Conservation (phyloP, 2,888 invertebrate species). For the Phaonia tiefii region DNA sequence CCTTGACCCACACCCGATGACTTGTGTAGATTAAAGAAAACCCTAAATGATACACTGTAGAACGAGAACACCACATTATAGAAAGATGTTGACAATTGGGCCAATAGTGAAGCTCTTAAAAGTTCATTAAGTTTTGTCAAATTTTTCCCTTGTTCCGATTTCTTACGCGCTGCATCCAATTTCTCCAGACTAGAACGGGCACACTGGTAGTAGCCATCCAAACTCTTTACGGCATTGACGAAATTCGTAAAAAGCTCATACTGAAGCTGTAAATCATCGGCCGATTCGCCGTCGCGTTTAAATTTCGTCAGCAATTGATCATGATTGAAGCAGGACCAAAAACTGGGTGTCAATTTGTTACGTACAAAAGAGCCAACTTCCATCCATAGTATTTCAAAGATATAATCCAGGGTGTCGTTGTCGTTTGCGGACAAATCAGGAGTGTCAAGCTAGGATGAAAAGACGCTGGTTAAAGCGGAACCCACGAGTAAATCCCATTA, state of each 20-base stretch:
- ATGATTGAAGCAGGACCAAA: constrained; percentile 76
- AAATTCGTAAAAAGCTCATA: constrained; percentile 74
- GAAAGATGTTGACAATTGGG: constrained; percentile 87
- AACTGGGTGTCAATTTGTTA: constrained; percentile 74
- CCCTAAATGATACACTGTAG: constrained; percentile 89
- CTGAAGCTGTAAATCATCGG: constrained; percentile 64
- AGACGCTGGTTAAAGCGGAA: neutral
- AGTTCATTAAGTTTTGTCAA: constrained; percentile 68
- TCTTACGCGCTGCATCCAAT: constrained; percentile 68
- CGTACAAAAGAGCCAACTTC: constrained; percentile 76
- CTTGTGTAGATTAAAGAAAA: constrained; percentile 82
- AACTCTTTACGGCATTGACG: constrained; percentile 75
- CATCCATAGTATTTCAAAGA: constrained; percentile 73
- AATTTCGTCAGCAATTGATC: constrained; percentile 21
- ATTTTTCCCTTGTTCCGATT: constrained; percentile 64
- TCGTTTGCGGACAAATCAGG: constrained; percentile 58
- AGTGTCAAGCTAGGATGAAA: constrained; percentile 40
- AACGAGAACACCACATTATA: constrained; percentile 87
- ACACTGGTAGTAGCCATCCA: constrained; percentile 73
- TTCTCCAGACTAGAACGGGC: constrained; percentile 71
- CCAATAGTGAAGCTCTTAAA: constrained; percentile 81
- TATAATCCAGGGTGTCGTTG: constrained; percentile 68
- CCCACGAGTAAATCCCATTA: neutral
- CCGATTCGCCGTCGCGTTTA: constrained; percentile 49
- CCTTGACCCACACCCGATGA: constrained; percentile 68